phyloP scores from a whole-genome alignment of 2,113 vertebrate species.

The Litocranius walleri region DNA sequence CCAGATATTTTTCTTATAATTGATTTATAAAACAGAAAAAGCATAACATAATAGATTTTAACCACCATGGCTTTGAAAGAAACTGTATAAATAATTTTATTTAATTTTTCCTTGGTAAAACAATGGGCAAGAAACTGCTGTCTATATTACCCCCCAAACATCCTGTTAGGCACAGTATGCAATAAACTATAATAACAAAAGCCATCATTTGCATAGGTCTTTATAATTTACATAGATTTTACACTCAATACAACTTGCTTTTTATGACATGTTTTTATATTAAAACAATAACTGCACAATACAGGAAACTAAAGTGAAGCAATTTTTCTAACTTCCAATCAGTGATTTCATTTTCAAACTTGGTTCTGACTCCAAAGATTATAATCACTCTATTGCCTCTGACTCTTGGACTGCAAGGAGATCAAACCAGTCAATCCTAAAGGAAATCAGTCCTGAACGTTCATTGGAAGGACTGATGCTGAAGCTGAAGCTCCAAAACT shows the following conservation, averaged over 20 bases:
- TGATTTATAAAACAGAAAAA: not conserved
- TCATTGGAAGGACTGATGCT: not conserved
- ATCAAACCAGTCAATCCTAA: not conserved
- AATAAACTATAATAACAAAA: not conserved
- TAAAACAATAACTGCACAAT: not conserved
- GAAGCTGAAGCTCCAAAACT: not conserved
- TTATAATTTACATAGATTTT: not conserved
- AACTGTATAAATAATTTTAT: not conserved
- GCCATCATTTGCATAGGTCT: not conserved
- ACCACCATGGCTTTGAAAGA: not conserved
- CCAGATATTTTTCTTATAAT: not conserved
- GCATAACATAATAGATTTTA: not conserved
- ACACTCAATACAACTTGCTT: not conserved
- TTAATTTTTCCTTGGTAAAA: slow-evolving; percentile 21
- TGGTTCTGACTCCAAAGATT: not conserved
- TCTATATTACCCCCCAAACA: not conserved
- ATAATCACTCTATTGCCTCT: not conserved
- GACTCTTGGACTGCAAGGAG: not conserved
- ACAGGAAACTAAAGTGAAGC: not conserved
- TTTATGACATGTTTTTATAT: not conserved
- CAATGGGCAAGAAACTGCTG: not conserved
- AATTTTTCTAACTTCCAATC: not conserved
- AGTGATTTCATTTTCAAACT: not conserved
- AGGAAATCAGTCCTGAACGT: not conserved
- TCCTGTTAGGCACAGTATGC: not conserved